Conservation (phyloP, 1,140 invertebrate genomes). For the Pseudomyrmex dendroicus region DNA sequence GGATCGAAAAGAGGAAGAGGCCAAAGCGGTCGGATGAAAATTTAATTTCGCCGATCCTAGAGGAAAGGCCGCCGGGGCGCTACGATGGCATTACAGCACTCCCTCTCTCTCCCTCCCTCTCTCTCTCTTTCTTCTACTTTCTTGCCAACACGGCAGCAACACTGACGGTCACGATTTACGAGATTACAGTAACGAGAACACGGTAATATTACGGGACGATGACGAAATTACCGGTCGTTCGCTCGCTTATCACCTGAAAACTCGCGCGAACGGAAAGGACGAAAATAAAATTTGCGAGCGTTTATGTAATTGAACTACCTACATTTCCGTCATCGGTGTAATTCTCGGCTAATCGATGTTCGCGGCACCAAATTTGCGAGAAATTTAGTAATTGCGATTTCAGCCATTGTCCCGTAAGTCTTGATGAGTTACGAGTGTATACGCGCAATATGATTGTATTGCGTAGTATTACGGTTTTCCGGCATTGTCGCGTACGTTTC, state of each 20-base stretch:
- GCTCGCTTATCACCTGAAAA: constrained; percentile 50
- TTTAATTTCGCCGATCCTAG: constrained; percentile 75
- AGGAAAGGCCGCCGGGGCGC: constrained; percentile 10
- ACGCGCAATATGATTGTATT: constrained; percentile 28
- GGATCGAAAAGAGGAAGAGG: constrained; percentile 27
- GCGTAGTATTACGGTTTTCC: constrained; percentile 8
- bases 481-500: constrained; percentile 5
- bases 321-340: constrained; percentile 14
- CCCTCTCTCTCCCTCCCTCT: background rate
- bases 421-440: constrained; percentile 28
- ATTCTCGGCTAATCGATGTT: background rate
- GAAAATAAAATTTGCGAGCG: constrained; percentile 41
- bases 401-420: constrained; percentile 25
- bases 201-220: constrained; percentile 69
- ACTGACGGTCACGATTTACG: constrained; percentile 70
- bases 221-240: constrained; percentile 61
- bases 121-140: constrained; percentile 5
- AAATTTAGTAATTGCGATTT: constrained; percentile 53
- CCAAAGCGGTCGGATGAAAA: constrained; percentile 71
- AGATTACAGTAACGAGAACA: constrained; percentile 69
- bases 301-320: constrained; percentile 37
- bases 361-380: constrained; percentile 29
- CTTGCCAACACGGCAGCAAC: constrained; percentile 29
- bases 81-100: constrained; percentile 46
- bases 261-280: constrained; percentile 11